A percentile compares a stretch with the other conserved stretches of the same genome.
These are phyloP conservation scores for Oligia strigilis DNA, from an alignment of 2,888 invertebrate species.

Conservation along the genomic window DNA sequence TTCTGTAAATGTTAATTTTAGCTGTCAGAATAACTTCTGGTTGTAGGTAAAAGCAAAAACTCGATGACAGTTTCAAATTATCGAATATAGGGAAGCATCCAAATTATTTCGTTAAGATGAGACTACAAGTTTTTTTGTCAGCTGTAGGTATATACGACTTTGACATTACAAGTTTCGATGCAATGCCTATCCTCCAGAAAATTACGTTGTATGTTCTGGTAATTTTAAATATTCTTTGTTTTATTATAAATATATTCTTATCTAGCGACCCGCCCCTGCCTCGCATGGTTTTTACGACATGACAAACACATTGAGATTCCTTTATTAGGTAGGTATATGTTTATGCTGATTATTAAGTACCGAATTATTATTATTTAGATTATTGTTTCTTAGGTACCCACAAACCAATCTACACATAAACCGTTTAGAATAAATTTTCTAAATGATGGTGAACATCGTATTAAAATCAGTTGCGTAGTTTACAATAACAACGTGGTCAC, in stretches of 20 bases:
- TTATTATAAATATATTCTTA: not conserved
- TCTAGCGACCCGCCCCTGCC: not conserved
- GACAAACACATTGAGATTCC: not conserved
- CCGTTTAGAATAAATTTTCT: no score
- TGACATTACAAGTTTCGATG: conserved; percentile 22
- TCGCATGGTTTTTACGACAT: not conserved
- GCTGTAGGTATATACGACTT: not conserved
- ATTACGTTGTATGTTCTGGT: not conserved
- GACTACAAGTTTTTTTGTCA: conserved; percentile 2
- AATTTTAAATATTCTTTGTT: not conserved
- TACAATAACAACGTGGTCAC: no score
- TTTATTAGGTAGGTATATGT: not conserved
- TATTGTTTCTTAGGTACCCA: no score
- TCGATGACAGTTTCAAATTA: conserved; percentile 28
- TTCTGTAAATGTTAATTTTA: conserved; percentile 28
- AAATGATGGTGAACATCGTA: no score
- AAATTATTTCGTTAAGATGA: conserved; percentile 18
- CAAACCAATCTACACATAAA: no score
- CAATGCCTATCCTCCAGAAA: conserved; percentile 1
- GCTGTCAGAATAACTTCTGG: conserved; percentile 13
- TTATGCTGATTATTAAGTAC: not conserved
- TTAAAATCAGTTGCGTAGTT: no score
- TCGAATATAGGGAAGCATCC: conserved; percentile 6
- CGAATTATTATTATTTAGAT: no score
- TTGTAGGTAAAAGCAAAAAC: conserved; percentile 3